Conservation (phyloP, 2,888 invertebrate genomes). For the Sinelater perroti region DNA sequence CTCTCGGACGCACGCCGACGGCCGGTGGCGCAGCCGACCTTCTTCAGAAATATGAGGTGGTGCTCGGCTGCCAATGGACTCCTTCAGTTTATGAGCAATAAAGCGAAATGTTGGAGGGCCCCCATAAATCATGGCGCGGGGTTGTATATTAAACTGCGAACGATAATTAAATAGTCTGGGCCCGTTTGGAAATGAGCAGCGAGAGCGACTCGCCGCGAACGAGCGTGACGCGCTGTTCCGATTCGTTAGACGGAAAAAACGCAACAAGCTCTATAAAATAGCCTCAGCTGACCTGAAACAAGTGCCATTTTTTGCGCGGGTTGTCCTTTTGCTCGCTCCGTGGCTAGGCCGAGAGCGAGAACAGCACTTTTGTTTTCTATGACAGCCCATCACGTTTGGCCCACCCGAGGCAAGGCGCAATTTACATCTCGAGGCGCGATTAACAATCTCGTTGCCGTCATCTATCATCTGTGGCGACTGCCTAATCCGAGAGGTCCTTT, state of each 20-base stretch:
- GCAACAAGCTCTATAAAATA: constrained; percentile 29
- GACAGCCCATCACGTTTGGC: constrained; percentile 30
- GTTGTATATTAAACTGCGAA: constrained; percentile 27
- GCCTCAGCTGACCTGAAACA: constrained; percentile 27
- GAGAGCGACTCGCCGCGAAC: constrained; percentile 20
- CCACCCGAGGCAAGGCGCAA: constrained; percentile 26
- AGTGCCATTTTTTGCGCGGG: constrained; percentile 16
- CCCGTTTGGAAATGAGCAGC: constrained; percentile 27
- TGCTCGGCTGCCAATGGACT: too few relatives aligned
- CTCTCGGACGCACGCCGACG: too few relatives aligned
- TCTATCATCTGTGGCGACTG: constrained; percentile 20
- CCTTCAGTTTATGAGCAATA: constrained; percentile 33
- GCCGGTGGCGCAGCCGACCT: too few relatives aligned
- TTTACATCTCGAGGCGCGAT: constrained; percentile 28
- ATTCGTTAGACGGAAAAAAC: constrained; percentile 30
- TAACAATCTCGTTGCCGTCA: constrained; percentile 26
- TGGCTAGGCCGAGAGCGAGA: constrained; percentile 5
- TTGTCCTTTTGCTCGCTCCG: constrained; percentile 7
- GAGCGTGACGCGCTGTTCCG: constrained; percentile 18
- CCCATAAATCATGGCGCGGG: constrained; percentile 31
- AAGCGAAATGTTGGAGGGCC: constrained; percentile 22
- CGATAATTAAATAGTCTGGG: constrained; percentile 31
- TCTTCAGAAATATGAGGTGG: too few relatives aligned
- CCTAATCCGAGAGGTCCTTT: constrained; percentile 13
- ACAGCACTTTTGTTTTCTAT: constrained; percentile 24